Conservation (phyloP, 2,113 vertebrate species). For the Eira barbara region DNA sequence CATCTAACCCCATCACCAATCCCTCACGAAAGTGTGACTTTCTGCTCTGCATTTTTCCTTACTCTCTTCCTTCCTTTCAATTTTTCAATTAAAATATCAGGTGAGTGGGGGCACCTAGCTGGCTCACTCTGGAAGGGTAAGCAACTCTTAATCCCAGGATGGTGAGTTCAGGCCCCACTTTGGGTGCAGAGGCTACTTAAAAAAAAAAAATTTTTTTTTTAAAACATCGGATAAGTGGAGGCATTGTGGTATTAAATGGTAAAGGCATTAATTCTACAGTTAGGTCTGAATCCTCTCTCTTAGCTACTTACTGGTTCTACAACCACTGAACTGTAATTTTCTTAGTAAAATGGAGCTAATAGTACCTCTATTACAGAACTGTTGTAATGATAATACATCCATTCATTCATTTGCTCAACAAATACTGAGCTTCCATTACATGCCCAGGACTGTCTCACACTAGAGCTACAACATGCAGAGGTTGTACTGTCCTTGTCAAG, state of each 20-base stretch:
- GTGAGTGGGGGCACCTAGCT: background rate
- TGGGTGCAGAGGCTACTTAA: background rate
- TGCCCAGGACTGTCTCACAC: background rate
- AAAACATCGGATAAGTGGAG: background rate
- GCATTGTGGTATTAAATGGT: background rate
- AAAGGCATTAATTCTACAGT: conserved; percentile 6
- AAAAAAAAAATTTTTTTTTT: background rate
- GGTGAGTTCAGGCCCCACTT: background rate
- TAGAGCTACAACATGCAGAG: background rate
- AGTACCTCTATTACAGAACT: background rate
- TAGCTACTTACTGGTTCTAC: background rate
- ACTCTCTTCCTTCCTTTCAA: background rate
- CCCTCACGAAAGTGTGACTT: background rate
- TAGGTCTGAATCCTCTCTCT: background rate
- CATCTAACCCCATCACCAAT: background rate
- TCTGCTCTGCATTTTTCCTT: background rate
- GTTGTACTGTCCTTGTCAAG: background rate
- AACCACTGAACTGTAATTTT: background rate
- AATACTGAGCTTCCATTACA: background rate
- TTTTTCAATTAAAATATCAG: background rate
- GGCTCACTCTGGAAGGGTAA: background rate
- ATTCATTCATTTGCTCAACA: background rate
- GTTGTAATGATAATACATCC: background rate
- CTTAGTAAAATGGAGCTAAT: background rate
- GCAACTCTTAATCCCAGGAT: background rate